Percentiles rank a stretch among this genome's conserved stretches.
phyloP scores from a whole-genome alignment of 2,888 invertebrate species.

The Coelopa pilipes region DNA sequence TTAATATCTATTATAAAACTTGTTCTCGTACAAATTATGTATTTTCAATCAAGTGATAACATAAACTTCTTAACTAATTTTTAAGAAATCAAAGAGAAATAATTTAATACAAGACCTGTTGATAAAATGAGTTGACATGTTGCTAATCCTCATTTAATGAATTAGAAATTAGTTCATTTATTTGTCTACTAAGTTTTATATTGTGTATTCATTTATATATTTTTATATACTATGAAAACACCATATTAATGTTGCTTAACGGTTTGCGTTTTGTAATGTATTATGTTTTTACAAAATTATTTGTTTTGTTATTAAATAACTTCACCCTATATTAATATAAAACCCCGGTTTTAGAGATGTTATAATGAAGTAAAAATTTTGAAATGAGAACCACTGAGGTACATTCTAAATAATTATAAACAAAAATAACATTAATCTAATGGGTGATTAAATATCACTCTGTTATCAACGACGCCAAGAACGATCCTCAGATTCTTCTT shows the following conservation, averaged over 20 bases:
- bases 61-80: slow-evolving; percentile 13
- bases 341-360: neutral
- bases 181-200: neutral
- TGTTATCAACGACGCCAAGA: slow-evolving; percentile 88
- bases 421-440: neutral
- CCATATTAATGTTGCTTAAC: neutral
- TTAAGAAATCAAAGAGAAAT: neutral
- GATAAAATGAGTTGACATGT: neutral
- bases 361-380: neutral
- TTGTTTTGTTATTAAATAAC: slow-evolving; percentile 14
- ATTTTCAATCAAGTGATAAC: slow-evolving; percentile 12
- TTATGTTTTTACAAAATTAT: slow-evolving; percentile 22
- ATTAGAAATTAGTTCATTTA: slow-evolving; percentile 2
- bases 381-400: slow-evolving; percentile 4
- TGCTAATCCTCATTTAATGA: no score
- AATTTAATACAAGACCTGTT: slow-evolving; percentile 27
- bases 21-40: slow-evolving; percentile 36
- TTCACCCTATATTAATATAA: slow-evolving; percentile 14
- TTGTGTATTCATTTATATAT: neutral
- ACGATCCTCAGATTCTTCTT: slow-evolving; percentile 85
- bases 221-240: slow-evolving; percentile 6
- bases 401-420: neutral
- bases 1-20: slow-evolving; percentile 51
- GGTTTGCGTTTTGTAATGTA: neutral
- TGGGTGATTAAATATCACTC: slow-evolving; percentile 6